Evolutionary conservation across 2,113 vertebrate species (phyloP).

Genomic region (Otus sunia): DNA sequence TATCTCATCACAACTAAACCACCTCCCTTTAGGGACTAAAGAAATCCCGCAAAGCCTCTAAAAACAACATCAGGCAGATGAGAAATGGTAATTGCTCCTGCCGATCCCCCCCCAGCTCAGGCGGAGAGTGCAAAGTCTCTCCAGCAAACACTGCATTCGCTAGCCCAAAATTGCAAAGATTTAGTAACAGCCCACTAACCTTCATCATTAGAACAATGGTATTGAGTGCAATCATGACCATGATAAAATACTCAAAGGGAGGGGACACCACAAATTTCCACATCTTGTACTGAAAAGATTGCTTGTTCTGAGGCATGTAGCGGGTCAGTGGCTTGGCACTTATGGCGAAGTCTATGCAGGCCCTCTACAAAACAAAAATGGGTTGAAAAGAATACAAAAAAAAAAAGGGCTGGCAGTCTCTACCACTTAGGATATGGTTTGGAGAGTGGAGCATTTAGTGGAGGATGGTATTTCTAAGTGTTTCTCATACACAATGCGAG

Average conservation of each 20-base stretch:
- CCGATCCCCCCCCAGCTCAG: not conserved
- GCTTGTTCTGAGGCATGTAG: slow-evolving; percentile 93
- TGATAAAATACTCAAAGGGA: slow-evolving; percentile 97
- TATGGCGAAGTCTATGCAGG: slow-evolving; percentile 97
- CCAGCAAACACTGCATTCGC: not conserved
- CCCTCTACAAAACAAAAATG: slow-evolving; percentile 79
- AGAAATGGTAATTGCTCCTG: not conserved
- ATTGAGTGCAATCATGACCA: slow-evolving; percentile 98
- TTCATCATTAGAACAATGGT: slow-evolving; percentile 99
- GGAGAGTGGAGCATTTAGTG: not conserved
- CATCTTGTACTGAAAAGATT: slow-evolving; percentile 95
- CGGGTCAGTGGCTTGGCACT: slow-evolving; percentile 94
- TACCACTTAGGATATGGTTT: accelerated
- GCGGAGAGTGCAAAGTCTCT: not conserved
- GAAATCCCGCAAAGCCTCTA: not conserved
- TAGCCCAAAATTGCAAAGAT: not conserved
- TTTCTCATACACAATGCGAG: accelerated
- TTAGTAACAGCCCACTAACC: slow-evolving; percentile 69
- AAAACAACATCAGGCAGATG: not conserved
- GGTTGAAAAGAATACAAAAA: not conserved
- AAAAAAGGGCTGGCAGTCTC: not conserved
- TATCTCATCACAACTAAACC: not conserved
- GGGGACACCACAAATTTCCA: slow-evolving; percentile 97
- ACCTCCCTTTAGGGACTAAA: not conserved
- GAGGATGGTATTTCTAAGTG: not conserved